Conservation (phyloP, 2,113 vertebrate species). For the Pholis gunnellus region DNA sequence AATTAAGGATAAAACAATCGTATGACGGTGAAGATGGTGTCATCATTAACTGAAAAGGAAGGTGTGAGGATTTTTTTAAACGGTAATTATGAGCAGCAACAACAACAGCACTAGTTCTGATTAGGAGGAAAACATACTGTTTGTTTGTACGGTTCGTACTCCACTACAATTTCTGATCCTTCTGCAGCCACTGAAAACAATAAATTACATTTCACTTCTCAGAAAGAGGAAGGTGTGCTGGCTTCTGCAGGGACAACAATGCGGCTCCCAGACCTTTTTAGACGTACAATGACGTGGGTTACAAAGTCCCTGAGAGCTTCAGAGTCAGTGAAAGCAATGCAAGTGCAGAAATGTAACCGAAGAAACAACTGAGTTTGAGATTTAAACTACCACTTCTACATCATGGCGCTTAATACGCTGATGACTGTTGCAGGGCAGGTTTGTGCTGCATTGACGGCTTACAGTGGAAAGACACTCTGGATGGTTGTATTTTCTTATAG, state of each 20-base stretch:
- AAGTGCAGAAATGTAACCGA: neutral
- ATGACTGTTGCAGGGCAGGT: neutral
- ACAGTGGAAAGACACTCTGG: neutral
- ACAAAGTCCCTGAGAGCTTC: neutral
- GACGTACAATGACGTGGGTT: neutral
- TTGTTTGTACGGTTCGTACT: neutral
- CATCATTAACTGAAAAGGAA: neutral
- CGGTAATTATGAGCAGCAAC: constrained; percentile 6
- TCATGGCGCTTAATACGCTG: neutral
- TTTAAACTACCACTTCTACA: neutral
- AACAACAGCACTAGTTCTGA: neutral
- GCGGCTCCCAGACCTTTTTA: no score
- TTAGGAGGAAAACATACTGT: neutral
- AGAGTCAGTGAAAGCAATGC: neutral
- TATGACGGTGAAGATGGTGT: neutral
- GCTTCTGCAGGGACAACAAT: neutral
- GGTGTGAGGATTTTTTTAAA: neutral
- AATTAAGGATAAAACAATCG: neutral
- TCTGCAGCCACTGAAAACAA: neutral
- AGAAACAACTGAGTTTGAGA: neutral
- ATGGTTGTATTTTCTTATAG: no score
- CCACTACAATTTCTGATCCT: neutral
- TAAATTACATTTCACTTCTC: neutral
- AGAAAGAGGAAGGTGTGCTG: neutral
- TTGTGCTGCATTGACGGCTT: neutral